phyloP scores from a whole-genome alignment of 2,888 invertebrate species.

The Teleogryllus oceanicus region DNA sequence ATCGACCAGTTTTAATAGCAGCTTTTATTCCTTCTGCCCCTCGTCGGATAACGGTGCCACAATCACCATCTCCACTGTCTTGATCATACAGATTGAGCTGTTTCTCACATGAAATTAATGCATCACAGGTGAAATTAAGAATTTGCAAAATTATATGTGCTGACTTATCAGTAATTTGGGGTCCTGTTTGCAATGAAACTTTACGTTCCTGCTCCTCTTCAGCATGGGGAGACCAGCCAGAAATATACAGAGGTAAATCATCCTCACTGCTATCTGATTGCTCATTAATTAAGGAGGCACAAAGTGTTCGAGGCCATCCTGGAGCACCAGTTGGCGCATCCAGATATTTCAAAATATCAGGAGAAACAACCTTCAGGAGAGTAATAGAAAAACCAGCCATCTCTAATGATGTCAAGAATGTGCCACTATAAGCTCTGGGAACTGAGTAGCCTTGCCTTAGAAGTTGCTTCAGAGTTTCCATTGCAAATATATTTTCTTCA shows the following conservation, averaged over 20 bases:
- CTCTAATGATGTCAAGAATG: constrained; percentile 69
- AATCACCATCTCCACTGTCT: constrained; percentile 71
- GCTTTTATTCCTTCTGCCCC: constrained; percentile 54
- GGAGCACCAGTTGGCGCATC: constrained; percentile 58
- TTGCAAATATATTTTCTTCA: constrained; percentile 58
- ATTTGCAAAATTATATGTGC: constrained; percentile 22
- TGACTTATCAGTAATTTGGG: constrained; percentile 22
- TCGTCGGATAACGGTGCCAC: constrained; percentile 64
- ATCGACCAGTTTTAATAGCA: constrained; percentile 24
- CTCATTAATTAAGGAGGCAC: constrained; percentile 34
- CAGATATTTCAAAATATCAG: constrained; percentile 53
- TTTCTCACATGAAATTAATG: constrained; percentile 38
- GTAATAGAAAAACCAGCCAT: constrained; percentile 76
- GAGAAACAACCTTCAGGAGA: constrained; percentile 55
- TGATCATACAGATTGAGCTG: constrained; percentile 56
- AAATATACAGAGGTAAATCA: constrained; percentile 19
- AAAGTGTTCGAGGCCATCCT: constrained; percentile 55
- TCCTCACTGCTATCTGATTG: neutral
- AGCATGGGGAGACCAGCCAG: neutral
- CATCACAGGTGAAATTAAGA: constrained; percentile 43
- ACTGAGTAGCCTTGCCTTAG: constrained; percentile 31
- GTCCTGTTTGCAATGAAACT: constrained; percentile 11
- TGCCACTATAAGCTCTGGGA: constrained; percentile 32
- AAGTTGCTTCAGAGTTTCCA: constrained; percentile 49
- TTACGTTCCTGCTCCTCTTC: constrained; percentile 20